These are phyloP conservation scores for Aegotheles bennettii DNA, from an alignment of 2,113 vertebrate genomes.

Conservation along the genomic window DNA sequence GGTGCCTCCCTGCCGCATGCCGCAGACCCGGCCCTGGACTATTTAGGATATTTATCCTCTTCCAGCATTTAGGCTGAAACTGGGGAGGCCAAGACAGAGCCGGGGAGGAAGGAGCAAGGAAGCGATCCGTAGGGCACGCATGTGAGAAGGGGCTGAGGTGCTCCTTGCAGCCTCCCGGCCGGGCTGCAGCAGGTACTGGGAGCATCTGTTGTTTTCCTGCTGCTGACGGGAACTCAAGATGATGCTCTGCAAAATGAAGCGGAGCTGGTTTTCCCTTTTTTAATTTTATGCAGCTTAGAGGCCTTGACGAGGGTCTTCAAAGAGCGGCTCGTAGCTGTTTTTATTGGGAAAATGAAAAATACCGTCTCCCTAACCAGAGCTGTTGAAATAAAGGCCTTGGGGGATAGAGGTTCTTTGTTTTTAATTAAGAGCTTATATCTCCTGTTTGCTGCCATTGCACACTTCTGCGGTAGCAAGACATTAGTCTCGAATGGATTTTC, in stretches of 20 bases:
- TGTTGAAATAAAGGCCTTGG: constrained; percentile 21
- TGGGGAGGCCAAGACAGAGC: neutral
- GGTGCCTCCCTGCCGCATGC: neutral
- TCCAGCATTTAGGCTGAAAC: accelerated
- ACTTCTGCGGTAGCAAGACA: neutral
- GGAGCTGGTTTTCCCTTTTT: neutral
- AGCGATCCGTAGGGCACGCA: accelerated
- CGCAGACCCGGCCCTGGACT: neutral
- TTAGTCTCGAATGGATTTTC: neutral
- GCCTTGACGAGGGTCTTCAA: constrained; percentile 3
- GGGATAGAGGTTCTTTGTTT: constrained; percentile 43
- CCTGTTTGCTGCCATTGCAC: neutral
- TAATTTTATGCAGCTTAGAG: constrained; percentile 4
- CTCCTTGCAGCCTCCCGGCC: neutral
- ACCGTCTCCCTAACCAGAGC: neutral
- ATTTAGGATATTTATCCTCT: neutral
- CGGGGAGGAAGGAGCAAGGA: neutral
- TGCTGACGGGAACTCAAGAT: neutral
- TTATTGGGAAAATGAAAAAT: constrained; percentile 30
- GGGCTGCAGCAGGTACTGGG: too few species aligned
- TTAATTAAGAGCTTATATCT: constrained; percentile 60
- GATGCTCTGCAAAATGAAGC: neutral
- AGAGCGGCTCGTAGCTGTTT: neutral
- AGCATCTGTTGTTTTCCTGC: neutral
- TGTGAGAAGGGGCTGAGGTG: accelerated